Evolutionary conservation across 2,113 vertebrate genomes (phyloP), one percentile per base, ranked within the genome.

Genomic region (Heterotilapia buettikoferi): DNA sequence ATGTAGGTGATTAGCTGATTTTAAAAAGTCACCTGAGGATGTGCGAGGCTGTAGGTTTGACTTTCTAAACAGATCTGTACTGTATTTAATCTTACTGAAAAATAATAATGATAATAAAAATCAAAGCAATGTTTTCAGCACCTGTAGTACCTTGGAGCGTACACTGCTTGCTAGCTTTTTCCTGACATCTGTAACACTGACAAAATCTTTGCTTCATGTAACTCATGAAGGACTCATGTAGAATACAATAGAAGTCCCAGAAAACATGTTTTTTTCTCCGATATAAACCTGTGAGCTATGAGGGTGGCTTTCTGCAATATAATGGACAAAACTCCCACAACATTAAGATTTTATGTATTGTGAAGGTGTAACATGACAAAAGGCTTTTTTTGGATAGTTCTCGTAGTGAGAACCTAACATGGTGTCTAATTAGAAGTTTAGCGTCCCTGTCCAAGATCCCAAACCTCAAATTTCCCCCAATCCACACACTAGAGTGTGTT

Each of bases 361-460:
- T 45, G 38, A 9, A 43, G 36, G 38, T 40, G n/a, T 16, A 14
- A 43, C 66, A 43, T 7, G 38, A 26, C n/a, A 43, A 26, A 71
- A 45, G 3, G 21, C 38, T 43, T 71, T 2, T 24, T 26, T 45
- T 9, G 21, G n/a, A 1, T 6, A 9, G 12, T 71, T 1, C 38
- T 40, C 33, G 2, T 3, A 24, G 66, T 43, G 66, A 16, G 36
- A 71, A 14, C 12, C 66, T 24, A 43, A 24, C 5, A 71, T 1
- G 38, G 31, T 12, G 31, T 66, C 18, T 66, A 71, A 43, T 16
- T 71, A 24, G 38, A 71, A 43, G n/a, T 1, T 71, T 1, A 61
- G 29, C 5, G 0, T 43, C n/a, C 0, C 36, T 16, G 24, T 21
- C n/a, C 38, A 71, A 43, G 38, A 43, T 71, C 5, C 0, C 21